Evolutionary conservation across 2,797 vertebrate genomes (phyloP), one percentile per base, ranked within the genome.

Genomic region (Siniperca scherzeri): DNA sequence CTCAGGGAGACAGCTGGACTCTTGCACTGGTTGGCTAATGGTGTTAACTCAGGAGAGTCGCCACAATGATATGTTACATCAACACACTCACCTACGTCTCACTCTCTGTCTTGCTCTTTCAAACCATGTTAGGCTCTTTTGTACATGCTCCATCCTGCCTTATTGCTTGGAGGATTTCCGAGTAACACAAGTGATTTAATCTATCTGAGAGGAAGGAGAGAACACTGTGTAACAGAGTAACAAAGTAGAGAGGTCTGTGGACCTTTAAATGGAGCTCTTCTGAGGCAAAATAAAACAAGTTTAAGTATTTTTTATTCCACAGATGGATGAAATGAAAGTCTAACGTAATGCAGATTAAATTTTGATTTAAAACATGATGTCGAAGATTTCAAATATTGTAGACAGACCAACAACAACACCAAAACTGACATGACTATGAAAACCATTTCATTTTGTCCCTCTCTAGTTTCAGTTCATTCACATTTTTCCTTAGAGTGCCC

Each of bases 181-280:
- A 93, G 87, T 92, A 93, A 92, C 90, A 86, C 88, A 91, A 94
- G 88, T 91, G 91, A 93, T 93, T 93, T 91, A 91, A 93, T 94
- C 91, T 91, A 87, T 89, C 86, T 89, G 89, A 91, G 86, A 90
- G 89, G 90, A 91, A 82, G 84, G 82, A 86, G 83, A 74, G 85
- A 88, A 87, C 87, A 57, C 81, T 70, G 81, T 78, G 90, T 72
- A 87, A 83, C 84, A 79, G 66, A 84, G 85, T 62, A 81, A 78
- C 77, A 69, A 69, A 77, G 84, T 11, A 76, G 52, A 80, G 53
- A 77, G 42, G 82, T 65, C 74, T 64, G 79, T 60, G 77, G 74
- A 70, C 69, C 84, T 78, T 85, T 69, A 77, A 84, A 79, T 27
- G 42, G 46, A 73, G 70, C 64, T 59, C 38, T 33, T 76, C 71